These are phyloP conservation scores for Scomberomorus guttatus DNA, from an alignment of 2,797 vertebrate species.

Conservation along the genomic window DNA sequence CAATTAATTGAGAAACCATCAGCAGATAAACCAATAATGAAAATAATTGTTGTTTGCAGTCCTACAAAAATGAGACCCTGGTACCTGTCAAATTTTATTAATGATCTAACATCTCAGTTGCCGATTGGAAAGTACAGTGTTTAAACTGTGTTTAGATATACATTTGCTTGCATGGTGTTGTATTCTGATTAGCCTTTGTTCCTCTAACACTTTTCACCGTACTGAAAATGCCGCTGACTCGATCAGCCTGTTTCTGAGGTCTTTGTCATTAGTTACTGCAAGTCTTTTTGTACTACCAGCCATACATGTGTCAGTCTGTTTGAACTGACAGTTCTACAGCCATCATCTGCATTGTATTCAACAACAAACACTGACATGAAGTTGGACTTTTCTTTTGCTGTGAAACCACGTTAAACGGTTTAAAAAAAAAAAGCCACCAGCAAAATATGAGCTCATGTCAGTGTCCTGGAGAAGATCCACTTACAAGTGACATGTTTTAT, in stretches of 20 bases:
- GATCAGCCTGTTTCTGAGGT: not conserved
- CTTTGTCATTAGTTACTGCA: not conserved
- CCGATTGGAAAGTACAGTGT: not conserved
- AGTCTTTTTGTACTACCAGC: conserved; percentile 5
- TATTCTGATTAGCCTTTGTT: conserved; percentile 5
- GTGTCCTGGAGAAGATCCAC: not conserved
- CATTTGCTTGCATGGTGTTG: conserved; percentile 45
- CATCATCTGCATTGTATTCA: not conserved
- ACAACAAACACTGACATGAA: not conserved
- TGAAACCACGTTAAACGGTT: conserved; percentile 2
- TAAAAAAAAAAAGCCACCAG: not conserved
- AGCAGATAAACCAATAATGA: no score
- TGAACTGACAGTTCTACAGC: not conserved
- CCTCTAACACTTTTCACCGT: not conserved
- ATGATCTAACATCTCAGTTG: not conserved
- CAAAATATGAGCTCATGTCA: conserved; percentile 5
- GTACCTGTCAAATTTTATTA: not conserved
- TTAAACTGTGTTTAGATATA: not conserved
- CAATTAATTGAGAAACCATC: no score
- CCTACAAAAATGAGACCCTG: not conserved
- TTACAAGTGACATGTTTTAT: conserved; percentile 2
- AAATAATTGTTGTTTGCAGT: no score
- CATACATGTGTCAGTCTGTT: not conserved
- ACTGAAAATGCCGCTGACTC: conserved; percentile 1
- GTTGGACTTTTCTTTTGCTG: conserved; percentile 19